Conservation (phyloP, 2,888 invertebrate species). For the Bugulina stolonifera region DNA sequence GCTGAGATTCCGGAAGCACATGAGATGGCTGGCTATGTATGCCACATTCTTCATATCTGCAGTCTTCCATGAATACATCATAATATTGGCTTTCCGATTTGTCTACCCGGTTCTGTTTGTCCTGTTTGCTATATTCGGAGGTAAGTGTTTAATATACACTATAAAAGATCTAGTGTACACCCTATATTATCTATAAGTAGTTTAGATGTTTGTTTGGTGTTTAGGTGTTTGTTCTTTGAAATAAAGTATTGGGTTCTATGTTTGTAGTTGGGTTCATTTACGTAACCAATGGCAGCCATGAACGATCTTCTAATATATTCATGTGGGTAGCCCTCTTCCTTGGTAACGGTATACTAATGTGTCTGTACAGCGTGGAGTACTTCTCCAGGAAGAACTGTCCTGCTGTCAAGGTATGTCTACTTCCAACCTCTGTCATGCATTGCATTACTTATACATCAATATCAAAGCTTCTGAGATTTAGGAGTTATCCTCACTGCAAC, state of each 20-base stretch:
- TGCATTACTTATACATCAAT: too few species aligned
- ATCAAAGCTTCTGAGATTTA: too few species aligned
- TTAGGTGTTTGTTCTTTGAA: too few species aligned
- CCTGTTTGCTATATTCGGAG: constrained; percentile 68
- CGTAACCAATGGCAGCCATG: constrained; percentile 53
- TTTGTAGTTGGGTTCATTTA: constrained; percentile 54
- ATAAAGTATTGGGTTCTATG: too few species aligned
- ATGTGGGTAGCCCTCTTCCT: constrained; percentile 74
- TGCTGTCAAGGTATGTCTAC: constrained; percentile 44
- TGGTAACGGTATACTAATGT: constrained; percentile 71
- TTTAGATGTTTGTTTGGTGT: too few species aligned
- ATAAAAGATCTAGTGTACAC: too few species aligned
- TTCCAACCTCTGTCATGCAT: too few species aligned
- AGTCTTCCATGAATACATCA: constrained; percentile 78
- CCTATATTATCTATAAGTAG: too few species aligned
- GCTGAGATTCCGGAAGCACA: constrained; percentile 29
- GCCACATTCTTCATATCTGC: constrained; percentile 75
- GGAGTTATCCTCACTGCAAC: too few species aligned
- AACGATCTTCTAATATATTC: constrained; percentile 64
- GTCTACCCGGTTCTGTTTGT: constrained; percentile 80
- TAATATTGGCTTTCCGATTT: constrained; percentile 72
- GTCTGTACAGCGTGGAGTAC: constrained; percentile 78
- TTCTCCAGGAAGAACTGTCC: constrained; percentile 74
- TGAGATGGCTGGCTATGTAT: constrained; percentile 57
- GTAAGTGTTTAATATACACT: constrained; percentile 35